Conservation (phyloP, 2,888 invertebrate species). For the Synergus japonicus region DNA sequence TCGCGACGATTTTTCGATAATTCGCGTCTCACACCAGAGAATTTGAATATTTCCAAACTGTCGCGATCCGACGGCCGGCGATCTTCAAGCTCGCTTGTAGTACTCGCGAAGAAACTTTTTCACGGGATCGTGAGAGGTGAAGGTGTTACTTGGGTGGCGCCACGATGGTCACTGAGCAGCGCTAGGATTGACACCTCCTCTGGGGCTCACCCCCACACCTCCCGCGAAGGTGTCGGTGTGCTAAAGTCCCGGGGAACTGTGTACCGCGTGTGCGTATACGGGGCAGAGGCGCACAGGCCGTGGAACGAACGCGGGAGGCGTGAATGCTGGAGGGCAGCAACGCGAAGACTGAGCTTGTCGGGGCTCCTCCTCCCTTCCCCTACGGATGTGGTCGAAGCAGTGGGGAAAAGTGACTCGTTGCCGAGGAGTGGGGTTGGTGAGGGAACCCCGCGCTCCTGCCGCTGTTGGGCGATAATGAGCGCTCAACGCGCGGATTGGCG, state of each 20-base stretch:
- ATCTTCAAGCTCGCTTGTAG: background rate
- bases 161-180: constrained; percentile 78
- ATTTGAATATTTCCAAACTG: background rate
- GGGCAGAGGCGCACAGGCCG: constrained; percentile 54
- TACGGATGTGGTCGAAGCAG: constrained; percentile 47
- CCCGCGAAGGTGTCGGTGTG: constrained; percentile 74
- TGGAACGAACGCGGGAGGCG: constrained; percentile 75
- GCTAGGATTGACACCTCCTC: constrained; percentile 78
- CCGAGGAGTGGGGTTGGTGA: constrained; percentile 41
- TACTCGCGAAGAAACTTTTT: constrained; percentile 42
- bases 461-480: constrained; percentile 53
- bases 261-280: constrained; percentile 59
- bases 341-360: constrained; percentile 73
- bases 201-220: constrained; percentile 75
- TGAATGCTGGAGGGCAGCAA: constrained; percentile 76
- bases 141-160: constrained; percentile 78
- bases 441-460: constrained; percentile 48
- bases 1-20: background rate
- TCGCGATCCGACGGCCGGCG: constrained; percentile 58
- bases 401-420: constrained; percentile 20
- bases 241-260: constrained; percentile 69
- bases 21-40: constrained; percentile 52
- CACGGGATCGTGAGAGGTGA: constrained; percentile 70
- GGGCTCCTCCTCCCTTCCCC: constrained; percentile 75
- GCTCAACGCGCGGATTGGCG: constrained; percentile 72